Evolutionary conservation across 1,140 invertebrate species (phyloP).

Genomic region (Coenobita brevimanus): DNA sequence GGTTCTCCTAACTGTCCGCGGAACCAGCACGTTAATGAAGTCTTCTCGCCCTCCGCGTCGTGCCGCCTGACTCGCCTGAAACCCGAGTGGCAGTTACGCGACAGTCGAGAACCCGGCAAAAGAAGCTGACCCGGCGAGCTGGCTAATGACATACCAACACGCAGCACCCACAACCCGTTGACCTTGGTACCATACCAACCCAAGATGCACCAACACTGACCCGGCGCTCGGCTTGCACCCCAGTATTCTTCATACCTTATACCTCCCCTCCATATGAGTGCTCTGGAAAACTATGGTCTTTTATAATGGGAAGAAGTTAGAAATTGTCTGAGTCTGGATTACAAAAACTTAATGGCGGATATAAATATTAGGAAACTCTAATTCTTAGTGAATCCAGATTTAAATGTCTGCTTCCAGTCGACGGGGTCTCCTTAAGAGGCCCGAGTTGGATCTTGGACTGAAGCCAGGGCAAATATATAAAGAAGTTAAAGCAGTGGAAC

Average conservation of each 20-base stretch:
- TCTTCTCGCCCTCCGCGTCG: constrained; percentile 42
- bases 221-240: no score
- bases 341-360: background rate
- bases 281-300: no score
- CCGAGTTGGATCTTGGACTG: constrained; percentile 47
- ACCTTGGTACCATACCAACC: constrained; percentile 40
- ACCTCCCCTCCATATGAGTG: no score
- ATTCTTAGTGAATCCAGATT: constrained; percentile 36
- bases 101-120: constrained; percentile 38
- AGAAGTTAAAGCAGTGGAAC: constrained; percentile 55
- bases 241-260: no score
- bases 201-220: no score
- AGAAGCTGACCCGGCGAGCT: constrained; percentile 38
- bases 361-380: constrained; percentile 19
- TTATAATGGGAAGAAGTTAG: no score
- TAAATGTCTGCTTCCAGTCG: constrained; percentile 42
- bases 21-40: constrained; percentile 52
- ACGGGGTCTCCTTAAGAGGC: constrained; percentile 48
- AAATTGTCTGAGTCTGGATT: no score
- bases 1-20: constrained; percentile 41
- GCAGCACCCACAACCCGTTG: constrained; percentile 23
- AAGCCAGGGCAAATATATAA: constrained; percentile 52
- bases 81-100: constrained; percentile 50
- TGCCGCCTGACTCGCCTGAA: constrained; percentile 37
- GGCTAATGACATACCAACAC: constrained; percentile 49